Percentiles rank a stretch among this genome's conserved stretches.
Evolutionary conservation across 2,113 vertebrate genomes (phyloP).

Genomic region (Gymnobelideus leadbeateri): DNA sequence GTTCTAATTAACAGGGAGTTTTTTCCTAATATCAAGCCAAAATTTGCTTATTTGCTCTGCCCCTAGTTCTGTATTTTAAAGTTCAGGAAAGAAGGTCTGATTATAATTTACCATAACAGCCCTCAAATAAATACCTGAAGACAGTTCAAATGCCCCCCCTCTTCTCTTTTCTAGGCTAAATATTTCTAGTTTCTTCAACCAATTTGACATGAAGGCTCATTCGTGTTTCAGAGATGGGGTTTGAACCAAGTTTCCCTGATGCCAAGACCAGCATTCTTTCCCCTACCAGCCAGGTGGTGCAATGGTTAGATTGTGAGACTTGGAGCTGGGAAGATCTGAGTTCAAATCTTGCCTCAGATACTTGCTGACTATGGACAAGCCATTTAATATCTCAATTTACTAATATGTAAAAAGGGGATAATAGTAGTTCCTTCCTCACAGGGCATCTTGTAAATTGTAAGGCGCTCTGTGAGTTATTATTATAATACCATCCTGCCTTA

Average conservation of each 20-base stretch:
- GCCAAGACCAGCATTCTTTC: not conserved
- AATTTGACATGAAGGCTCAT: not conserved
- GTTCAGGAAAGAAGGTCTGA: not conserved
- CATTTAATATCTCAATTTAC: not conserved
- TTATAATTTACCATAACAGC: not conserved
- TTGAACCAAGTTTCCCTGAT: not conserved
- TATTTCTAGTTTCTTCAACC: not conserved
- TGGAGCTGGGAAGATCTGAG: not conserved
- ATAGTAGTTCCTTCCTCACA: not conserved
- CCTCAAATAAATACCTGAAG: not conserved
- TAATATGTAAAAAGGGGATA: not conserved
- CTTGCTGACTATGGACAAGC: not conserved
- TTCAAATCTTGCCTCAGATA: not conserved
- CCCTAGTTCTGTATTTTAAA: not conserved
- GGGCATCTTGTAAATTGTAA: not conserved
- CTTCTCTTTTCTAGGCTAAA: not conserved
- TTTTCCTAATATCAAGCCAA: not conserved
- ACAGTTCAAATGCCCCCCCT: not conserved
- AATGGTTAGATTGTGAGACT: not conserved
- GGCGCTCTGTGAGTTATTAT: not conserved
- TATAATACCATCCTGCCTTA: not conserved
- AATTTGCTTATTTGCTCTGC: not conserved
- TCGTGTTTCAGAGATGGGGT: not conserved
- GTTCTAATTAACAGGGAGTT: not conserved
- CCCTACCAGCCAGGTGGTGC: not conserved